Base-by-base conservation (phyloP, 2,113 vertebrate genomes). In the Lucifuga dentata region DNA sequence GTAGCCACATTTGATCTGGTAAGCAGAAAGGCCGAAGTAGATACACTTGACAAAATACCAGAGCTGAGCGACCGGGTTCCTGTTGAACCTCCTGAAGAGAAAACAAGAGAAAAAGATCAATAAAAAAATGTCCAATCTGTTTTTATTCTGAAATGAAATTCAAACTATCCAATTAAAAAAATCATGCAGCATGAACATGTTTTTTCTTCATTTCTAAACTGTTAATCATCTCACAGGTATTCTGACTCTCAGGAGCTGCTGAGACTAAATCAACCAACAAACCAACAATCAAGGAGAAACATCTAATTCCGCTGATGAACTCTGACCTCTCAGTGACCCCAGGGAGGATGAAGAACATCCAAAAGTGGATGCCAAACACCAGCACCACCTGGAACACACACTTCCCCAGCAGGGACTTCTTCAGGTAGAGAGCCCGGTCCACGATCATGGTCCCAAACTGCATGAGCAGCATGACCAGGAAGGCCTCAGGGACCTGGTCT, bases 261-360 rank as follows among this genome's bases (percentile, higher is more conserved):
- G 13, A 19, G 36, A 21, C 20, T 3, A 67, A 38, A 15, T 49
- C 2, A 49, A 50, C 43, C 8, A 11, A n/a, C 1, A 3, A n/a
- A 5, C 23, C 13, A 13, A 38, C 7, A 15, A 3, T 19, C 32
- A 20, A 40, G 15, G 8, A 51, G 3, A 32, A 23, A 5, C 19
- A 33, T 16, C 26, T 3, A 33, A 17, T 21, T 17, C 1, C 52
- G 12, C 8, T 2, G 6, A 7, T 45, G 32, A 1, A 17, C 11
- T 8, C 24, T 73, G 58, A 94, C 93, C 92, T 93, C 71, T 93
- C 91, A 2, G 94, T 93, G 76, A 93, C 91, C 1, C 92, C 90
- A 0, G 92, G 92, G 16, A 93, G 88, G 59, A 94, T 90, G 81
- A 94, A 94, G 81, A 94, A 93, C 91, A 94, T 92, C 94, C 92